Evolutionary conservation across 2,888 invertebrate genomes (phyloP).

Genomic region (Leptogaster cylindrica): DNA sequence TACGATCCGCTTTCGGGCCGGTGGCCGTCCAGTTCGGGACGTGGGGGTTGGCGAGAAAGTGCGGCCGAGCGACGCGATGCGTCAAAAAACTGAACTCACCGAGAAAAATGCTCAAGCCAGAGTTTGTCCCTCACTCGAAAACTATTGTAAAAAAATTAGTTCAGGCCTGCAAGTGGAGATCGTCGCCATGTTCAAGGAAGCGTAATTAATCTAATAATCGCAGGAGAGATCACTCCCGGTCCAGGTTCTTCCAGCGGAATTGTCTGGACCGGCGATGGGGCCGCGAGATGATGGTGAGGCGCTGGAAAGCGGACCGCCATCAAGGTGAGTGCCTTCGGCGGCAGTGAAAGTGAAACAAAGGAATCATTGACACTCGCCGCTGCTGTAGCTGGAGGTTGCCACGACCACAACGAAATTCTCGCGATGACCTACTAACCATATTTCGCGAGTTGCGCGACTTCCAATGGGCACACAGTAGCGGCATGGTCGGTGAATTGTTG

Average conservation of each 20-base stretch:
- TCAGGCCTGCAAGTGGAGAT: neutral
- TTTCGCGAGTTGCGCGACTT: constrained; percentile 15
- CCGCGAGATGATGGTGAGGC: neutral
- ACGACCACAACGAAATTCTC: constrained; percentile 15
- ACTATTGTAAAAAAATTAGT: too few relatives aligned
- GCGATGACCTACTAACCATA: constrained; percentile 36
- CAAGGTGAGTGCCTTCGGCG: constrained; percentile 28
- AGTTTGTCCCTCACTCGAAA: too few relatives aligned
- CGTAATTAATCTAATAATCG: constrained; percentile 30
- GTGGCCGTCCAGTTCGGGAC: neutral
- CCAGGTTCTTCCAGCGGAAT: neutral
- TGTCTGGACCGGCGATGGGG: neutral
- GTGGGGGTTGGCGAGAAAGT: neutral
- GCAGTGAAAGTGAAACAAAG: constrained; percentile 38
- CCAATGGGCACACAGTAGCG: neutral
- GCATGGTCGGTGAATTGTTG: neutral
- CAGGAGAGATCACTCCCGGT: constrained; percentile 2
- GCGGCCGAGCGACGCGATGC: neutral
- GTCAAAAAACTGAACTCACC: too few relatives aligned
- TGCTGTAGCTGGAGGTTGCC: neutral
- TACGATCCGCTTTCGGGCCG: constrained; percentile 2
- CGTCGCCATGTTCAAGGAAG: neutral
- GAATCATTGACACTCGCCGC: constrained; percentile 31
- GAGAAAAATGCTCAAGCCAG: too few relatives aligned
- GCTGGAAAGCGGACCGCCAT: constrained; percentile 11